phyloP scores from a whole-genome alignment of 2,797 vertebrate genomes.

The Oreonectes daqikongensis region DNA sequence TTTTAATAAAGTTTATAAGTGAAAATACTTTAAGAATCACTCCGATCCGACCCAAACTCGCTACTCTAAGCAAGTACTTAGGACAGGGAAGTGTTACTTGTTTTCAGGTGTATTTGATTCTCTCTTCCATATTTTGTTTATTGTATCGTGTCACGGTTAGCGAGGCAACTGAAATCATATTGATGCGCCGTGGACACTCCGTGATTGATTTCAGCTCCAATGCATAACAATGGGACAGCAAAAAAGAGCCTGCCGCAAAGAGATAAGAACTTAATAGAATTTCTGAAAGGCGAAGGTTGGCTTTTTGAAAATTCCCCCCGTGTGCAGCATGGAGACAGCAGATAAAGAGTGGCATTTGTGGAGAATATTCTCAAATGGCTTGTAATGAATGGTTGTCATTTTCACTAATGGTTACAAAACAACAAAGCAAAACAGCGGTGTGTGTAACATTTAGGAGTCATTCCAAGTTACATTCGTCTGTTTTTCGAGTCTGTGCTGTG shows the following conservation, averaged over 20 bases:
- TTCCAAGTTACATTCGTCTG: constrained; percentile 68
- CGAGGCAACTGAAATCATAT: constrained; percentile 77
- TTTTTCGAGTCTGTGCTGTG: constrained; percentile 25
- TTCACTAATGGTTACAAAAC: constrained; percentile 84
- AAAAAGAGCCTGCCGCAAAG: constrained; percentile 88
- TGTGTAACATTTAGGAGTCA: constrained; percentile 73
- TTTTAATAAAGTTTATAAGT: constrained; percentile 8
- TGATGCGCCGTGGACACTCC: constrained; percentile 78
- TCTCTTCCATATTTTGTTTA: constrained; percentile 71
- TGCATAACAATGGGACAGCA: constrained; percentile 87
- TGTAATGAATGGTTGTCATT: constrained; percentile 88
- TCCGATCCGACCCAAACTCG: neutral
- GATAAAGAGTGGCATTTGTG: constrained; percentile 90
- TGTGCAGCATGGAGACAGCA: constrained; percentile 82
- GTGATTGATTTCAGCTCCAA: constrained; percentile 87
- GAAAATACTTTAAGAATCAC: constrained; percentile 21
- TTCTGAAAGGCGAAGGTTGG: constrained; percentile 91
- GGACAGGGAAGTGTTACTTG: constrained; percentile 37
- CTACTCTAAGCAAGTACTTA: constrained; percentile 6
- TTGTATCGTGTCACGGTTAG: constrained; percentile 68
- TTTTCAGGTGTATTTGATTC: constrained; percentile 40
- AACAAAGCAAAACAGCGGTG: constrained; percentile 70
- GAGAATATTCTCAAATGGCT: constrained; percentile 84
- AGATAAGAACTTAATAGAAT: constrained; percentile 98
- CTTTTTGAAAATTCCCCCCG: constrained; percentile 89